phyloP scores from a whole-genome alignment of 2,113 vertebrate genomes.

The Nansenia antarctica region DNA sequence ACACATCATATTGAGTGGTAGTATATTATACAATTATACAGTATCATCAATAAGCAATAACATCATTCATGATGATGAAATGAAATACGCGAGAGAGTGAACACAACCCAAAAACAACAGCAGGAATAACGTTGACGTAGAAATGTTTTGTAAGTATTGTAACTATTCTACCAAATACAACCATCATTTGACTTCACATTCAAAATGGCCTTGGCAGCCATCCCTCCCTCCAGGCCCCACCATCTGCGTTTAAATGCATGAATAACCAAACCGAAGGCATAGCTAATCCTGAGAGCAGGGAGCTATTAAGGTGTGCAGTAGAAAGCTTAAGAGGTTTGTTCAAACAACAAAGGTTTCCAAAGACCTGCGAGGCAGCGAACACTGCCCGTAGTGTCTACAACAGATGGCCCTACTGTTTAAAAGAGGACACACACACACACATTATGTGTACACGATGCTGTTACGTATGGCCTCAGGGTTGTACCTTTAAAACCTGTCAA shows the following conservation, averaged over 20 bases:
- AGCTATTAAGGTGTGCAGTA: background rate
- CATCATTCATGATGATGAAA: background rate
- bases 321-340: background rate
- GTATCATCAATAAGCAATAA: background rate
- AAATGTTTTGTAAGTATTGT: background rate
- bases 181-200: background rate
- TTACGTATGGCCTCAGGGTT: background rate
- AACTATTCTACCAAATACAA: background rate
- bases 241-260: background rate
- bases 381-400: background rate
- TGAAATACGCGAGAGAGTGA: too few relatives aligned
- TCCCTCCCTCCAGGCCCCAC: background rate
- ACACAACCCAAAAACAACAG: background rate
- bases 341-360: background rate
- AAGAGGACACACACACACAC: background rate
- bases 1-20: background rate
- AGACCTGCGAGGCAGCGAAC: too few relatives aligned
- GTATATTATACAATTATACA: background rate
- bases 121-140: background rate
- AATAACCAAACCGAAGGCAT: background rate
- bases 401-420: background rate
- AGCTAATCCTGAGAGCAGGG: background rate
- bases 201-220: background rate
- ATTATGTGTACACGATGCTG: background rate
- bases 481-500: background rate